A percentile compares a stretch with the other conserved stretches of the same genome.
phyloP scores from a whole-genome alignment of 2,113 vertebrate species.

The Mirza zaza region DNA sequence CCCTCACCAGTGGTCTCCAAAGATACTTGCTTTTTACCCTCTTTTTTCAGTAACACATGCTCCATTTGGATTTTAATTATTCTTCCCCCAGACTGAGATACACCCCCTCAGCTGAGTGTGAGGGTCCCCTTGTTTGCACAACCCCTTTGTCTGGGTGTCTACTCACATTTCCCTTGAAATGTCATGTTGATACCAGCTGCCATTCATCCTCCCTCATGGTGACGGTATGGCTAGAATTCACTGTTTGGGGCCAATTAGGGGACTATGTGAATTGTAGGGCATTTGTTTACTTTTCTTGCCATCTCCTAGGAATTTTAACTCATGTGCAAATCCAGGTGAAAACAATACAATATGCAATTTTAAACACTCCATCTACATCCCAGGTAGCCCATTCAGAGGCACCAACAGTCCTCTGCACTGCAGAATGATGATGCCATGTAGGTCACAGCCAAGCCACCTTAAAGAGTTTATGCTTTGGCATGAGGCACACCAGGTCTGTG shows the following conservation, averaged over 20 bases:
- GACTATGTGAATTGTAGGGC: neutral
- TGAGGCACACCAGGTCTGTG: neutral
- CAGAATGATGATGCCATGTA: neutral
- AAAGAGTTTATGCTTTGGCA: neutral
- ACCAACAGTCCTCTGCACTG: neutral
- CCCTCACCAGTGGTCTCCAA: neutral
- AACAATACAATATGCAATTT: neutral
- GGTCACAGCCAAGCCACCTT: neutral
- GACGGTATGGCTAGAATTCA: neutral
- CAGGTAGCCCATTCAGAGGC: neutral
- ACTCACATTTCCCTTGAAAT: neutral
- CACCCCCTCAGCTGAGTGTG: neutral
- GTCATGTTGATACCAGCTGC: neutral
- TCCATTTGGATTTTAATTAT: neutral
- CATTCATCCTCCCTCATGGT: neutral
- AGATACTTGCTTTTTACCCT: neutral
- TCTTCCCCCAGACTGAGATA: neutral
- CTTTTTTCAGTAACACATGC: neutral
- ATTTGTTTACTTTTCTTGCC: neutral
- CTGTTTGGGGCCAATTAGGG: neutral
- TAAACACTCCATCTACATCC: neutral
- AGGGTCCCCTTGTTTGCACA: neutral
- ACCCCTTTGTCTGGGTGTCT: neutral
- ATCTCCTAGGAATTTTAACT: neutral
- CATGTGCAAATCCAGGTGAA: neutral